A percentile compares a stretch with the other conserved stretches of the same genome.
These are phyloP conservation scores for Whitmania pigra DNA, from an alignment of 1,140 invertebrate genomes.

Conservation along the genomic window DNA sequence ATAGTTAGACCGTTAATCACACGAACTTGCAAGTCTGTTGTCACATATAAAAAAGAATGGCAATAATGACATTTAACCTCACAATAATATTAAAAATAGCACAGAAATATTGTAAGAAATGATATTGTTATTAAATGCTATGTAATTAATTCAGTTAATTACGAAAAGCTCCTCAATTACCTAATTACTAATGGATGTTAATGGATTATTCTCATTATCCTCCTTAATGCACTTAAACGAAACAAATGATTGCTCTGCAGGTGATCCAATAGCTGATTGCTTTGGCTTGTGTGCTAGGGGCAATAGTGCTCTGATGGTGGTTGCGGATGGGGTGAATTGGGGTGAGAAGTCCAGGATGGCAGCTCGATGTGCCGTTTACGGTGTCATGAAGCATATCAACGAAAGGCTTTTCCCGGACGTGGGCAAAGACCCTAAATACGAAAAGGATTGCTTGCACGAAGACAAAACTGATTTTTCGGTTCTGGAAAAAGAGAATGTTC, in stretches of 20 bases:
- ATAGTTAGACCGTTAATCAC: too few species aligned
- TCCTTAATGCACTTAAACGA: neutral
- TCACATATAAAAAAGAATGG: too few species aligned
- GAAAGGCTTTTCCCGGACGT: conserved; percentile 53
- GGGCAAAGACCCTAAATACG: too few species aligned
- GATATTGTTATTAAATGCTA: neutral
- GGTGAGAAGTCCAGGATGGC: conserved; percentile 73
- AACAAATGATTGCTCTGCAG: conserved; percentile 36
- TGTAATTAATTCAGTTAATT: conserved; percentile 2
- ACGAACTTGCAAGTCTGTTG: too few species aligned
- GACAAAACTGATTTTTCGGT: too few species aligned
- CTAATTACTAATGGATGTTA: too few species aligned
- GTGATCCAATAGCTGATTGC: conserved; percentile 78
- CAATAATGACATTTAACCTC: too few species aligned
- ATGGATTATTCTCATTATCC: too few species aligned
- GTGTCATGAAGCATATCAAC: conserved; percentile 71
- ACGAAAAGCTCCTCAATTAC: neutral
- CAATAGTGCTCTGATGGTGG: conserved; percentile 65
- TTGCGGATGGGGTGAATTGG: conserved; percentile 90
- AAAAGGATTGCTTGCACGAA: too few species aligned
- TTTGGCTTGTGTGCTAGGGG: conserved; percentile 67
- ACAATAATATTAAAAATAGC: too few species aligned
- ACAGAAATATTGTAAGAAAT: too few species aligned
- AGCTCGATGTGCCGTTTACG: conserved; percentile 69
- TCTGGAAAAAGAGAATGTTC: too few species aligned